A percentile compares a stretch with the other conserved stretches of the same genome.
Evolutionary conservation across 2,888 invertebrate species (phyloP).

Genomic region (Eucriotettix oculatus): DNA sequence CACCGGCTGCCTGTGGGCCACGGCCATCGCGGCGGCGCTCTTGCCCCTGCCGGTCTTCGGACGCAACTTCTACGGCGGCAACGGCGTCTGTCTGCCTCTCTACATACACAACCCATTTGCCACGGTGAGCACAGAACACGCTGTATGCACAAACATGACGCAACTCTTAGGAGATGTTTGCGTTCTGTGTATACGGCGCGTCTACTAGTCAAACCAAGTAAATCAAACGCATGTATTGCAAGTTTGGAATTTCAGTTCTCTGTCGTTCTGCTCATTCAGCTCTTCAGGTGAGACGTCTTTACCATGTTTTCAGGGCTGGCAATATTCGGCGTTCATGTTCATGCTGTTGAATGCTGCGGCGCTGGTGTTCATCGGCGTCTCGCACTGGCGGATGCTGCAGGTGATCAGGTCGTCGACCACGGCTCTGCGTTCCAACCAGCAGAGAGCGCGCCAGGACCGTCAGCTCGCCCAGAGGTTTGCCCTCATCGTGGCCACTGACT

Average conservation of each 20-base stretch:
- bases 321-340: constrained; percentile 39
- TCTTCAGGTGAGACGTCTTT: no score
- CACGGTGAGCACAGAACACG: constrained; percentile 23
- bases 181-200: no score
- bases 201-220: no score
- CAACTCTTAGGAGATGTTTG: no score
- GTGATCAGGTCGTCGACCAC: constrained; percentile 38
- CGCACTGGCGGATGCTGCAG: constrained; percentile 38
- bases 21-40: constrained; percentile 30
- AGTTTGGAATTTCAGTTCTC: no score
- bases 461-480: constrained; percentile 40
- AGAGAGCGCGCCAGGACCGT: constrained; percentile 32
- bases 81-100: constrained; percentile 40
- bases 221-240: no score
- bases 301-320: constrained; percentile 31
- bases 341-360: constrained; percentile 36
- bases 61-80: constrained; percentile 37
- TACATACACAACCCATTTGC: constrained; percentile 43
- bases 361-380: constrained; percentile 36
- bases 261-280: no score
- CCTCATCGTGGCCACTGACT: constrained; percentile 40
- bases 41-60: constrained; percentile 36
- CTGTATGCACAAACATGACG: no score
- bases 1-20: constrained; percentile 31
- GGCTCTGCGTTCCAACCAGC: constrained; percentile 38